Percentiles rank a stretch among this genome's conserved stretches.
These are phyloP conservation scores for Amblyopsis rosae DNA, from an alignment of 2,113 vertebrate genomes.

Conservation along the genomic window DNA sequence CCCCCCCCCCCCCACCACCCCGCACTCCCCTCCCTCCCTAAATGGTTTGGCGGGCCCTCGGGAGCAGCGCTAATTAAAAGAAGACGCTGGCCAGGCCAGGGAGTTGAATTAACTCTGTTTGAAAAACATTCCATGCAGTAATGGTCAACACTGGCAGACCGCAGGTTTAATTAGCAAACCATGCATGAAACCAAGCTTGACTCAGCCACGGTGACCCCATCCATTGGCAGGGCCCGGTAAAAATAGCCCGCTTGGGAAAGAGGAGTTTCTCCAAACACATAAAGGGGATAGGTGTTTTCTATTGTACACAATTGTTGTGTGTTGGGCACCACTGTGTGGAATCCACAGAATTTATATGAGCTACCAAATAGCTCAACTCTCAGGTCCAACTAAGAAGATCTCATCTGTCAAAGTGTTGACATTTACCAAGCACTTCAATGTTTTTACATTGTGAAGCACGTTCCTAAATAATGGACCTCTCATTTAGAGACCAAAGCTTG, in stretches of 20 bases:
- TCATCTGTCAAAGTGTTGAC: too few species aligned
- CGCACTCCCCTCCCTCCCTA: conserved; percentile 46
- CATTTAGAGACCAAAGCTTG: background rate
- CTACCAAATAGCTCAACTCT: background rate
- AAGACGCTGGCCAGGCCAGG: conserved; percentile 69
- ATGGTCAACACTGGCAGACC: conserved; percentile 75
- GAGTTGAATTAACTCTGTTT: conserved; percentile 73
- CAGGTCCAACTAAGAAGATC: too few species aligned
- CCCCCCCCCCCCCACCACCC: background rate
- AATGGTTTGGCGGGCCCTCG: conserved; percentile 64
- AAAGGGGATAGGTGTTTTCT: conserved; percentile 49
- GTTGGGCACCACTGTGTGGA: conserved; percentile 40
- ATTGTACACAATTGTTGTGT: conserved; percentile 32
- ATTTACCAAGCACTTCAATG: too few species aligned
- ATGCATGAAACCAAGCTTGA: conserved; percentile 74
- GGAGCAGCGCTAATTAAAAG: conserved; percentile 73
- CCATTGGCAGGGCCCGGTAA: conserved; percentile 65
- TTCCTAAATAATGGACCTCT: background rate
- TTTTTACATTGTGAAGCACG: too few species aligned
- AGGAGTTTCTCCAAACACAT: conserved; percentile 63
- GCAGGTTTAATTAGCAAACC: conserved; percentile 81
- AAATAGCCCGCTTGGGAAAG: conserved; percentile 81
- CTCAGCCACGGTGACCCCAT: conserved; percentile 75
- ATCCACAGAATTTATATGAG: conserved; percentile 34
- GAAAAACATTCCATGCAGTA: conserved; percentile 78